Evolutionary conservation across 2,888 invertebrate species (phyloP).

Genomic region (Atrina japonica): DNA sequence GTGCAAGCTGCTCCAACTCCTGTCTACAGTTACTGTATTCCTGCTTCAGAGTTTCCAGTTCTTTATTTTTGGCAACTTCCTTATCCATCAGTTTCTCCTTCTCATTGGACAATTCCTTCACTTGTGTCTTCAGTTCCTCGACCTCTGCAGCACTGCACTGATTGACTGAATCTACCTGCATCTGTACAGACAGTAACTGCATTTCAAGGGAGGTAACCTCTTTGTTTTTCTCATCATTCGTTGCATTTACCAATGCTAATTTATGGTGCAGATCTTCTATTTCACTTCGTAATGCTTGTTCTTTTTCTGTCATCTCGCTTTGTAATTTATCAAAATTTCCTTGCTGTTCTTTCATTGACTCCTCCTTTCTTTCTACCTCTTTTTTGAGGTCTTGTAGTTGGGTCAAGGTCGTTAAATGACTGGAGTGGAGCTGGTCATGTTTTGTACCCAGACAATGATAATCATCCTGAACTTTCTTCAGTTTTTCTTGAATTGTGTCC

Average conservation of each 20-base stretch:
- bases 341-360: slow-evolving; percentile 42
- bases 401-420: slow-evolving; percentile 30
- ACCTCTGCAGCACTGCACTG: slow-evolving; percentile 18
- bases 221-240: slow-evolving; percentile 35
- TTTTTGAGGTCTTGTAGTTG: slow-evolving; percentile 50
- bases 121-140: slow-evolving; percentile 34
- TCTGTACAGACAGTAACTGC: slow-evolving; percentile 44
- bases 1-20: slow-evolving; percentile 16
- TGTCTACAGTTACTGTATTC: slow-evolving; percentile 33
- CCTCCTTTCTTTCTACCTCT: slow-evolving; percentile 33
- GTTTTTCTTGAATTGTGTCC: slow-evolving; percentile 39
- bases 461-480: slow-evolving; percentile 48
- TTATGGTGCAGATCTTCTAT: slow-evolving; percentile 36
- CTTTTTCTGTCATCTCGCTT: slow-evolving; percentile 27
- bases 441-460: slow-evolving; percentile 42
- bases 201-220: slow-evolving; percentile 40
- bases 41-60: slow-evolving; percentile 43
- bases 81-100: slow-evolving; percentile 50
- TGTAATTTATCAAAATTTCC: slow-evolving; percentile 39
- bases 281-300: slow-evolving; percentile 11
- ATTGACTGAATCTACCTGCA: slow-evolving; percentile 36
- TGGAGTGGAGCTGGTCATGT: slow-evolving; percentile 46
- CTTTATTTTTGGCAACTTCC: slow-evolving; percentile 49
- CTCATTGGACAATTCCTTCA: slow-evolving; percentile 39
- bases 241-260: slow-evolving; percentile 29